Conservation (phyloP, 2,888 invertebrate genomes). For the Eustalomyia histrio region DNA sequence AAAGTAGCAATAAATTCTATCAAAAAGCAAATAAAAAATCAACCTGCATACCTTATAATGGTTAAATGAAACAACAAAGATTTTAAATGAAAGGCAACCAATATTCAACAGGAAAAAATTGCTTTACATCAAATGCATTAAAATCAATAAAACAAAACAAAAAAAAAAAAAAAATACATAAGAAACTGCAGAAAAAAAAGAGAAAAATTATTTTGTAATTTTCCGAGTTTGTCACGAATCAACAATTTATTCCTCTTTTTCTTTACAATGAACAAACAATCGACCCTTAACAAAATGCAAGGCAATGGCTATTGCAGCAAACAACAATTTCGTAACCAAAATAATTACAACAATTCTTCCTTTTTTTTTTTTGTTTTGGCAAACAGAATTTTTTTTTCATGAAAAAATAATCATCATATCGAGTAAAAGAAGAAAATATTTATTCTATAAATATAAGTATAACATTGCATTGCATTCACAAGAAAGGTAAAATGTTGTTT, state of each 20-base stretch:
- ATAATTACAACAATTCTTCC: not conserved
- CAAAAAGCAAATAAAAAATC: conserved; percentile 26
- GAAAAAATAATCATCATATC: not conserved
- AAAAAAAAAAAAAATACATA: too few relatives aligned
- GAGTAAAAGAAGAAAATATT: not conserved
- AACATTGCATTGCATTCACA: not conserved
- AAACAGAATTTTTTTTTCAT: not conserved
- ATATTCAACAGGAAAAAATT: not conserved
- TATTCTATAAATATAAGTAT: not conserved
- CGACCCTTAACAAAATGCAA: not conserved
- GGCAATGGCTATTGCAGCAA: not conserved
- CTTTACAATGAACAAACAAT: conserved; percentile 32
- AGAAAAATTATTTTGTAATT: conserved; percentile 42
- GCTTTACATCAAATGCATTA: conserved; percentile 20
- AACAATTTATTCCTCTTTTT: conserved; percentile 51
- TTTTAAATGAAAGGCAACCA: not conserved
- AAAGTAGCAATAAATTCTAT: conserved; percentile 39
- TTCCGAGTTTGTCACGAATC: conserved; percentile 63
- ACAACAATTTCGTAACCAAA: not conserved
- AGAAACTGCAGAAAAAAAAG: not conserved
- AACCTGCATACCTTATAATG: conserved; percentile 21
- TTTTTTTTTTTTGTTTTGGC: not conserved
- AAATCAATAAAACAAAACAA: conserved; percentile 50
- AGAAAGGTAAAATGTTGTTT: not conserved
- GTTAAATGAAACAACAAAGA: not conserved